Base-by-base conservation (phyloP, 1,140 invertebrate genomes). In the Leptonema lineaticorne region DNA sequence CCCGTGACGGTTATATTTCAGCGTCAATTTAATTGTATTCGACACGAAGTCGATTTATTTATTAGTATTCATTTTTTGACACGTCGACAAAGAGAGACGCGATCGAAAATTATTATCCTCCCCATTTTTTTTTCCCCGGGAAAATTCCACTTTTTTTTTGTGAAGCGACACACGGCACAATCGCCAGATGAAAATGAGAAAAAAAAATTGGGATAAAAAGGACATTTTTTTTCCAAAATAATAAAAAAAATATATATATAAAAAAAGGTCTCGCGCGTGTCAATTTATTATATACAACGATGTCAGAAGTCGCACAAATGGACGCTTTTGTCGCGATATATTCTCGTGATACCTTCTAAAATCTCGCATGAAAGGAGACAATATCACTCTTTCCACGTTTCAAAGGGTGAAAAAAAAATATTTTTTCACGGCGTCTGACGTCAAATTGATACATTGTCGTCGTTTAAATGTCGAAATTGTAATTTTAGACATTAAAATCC, bases 211-310 rank as follows among this genome's bases (percentile, higher is more conserved):
- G 57, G 30, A 33, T 33, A 37, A 59, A 30, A 29, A 59, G 57
- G 28, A 59, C 30, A 24, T 33, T 59, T 53, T 59, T 59, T n/a
- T n/a, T n/a, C n/a, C n/a, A n/a, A n/a, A n/a, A n/a, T n/a, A n/a
- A n/a, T n/a, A n/a, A n/a, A n/a, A n/a, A n/a, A n/a, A n/a, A n/a
- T n/a, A n/a, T n/a, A n/a, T n/a, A n/a, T n/a, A 24, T 29, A 33
- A 37, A 59, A 57, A 59, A 59, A 29, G 57, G 37, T 41, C 37
- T 59, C 57, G 28, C 57, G 30, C 57, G 27, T 59, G 57, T 59
- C 57, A 59, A 59, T 59, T 59, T 59, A 59, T 59, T 59, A 59
- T n/a, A n/a, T 59, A 59, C 57, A 59, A 59, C 57, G 57, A 59
- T 33, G 57, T 59, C 57, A 59, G 57, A 37, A 59, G 30, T 33